Conservation (phyloP, 2,113 vertebrate species). For the Diglossa brunneiventris region DNA sequence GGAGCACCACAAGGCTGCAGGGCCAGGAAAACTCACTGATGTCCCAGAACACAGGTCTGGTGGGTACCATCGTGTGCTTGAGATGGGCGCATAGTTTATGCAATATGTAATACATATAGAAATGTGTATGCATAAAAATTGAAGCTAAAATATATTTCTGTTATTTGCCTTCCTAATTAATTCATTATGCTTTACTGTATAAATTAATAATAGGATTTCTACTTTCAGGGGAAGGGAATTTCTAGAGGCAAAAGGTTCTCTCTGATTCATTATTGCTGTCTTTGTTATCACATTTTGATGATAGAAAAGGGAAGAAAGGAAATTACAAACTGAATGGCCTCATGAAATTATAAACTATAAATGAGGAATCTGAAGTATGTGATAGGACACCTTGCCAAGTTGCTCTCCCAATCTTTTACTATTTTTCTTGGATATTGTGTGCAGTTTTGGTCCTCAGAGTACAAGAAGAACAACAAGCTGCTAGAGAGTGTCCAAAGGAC, state of each 20-base stretch:
- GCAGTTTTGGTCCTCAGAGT: not conserved
- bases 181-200: not conserved
- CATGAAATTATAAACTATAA: not conserved
- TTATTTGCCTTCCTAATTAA: not conserved
- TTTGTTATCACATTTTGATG: not conserved
- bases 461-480: not conserved
- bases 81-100: not conserved
- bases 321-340: not conserved
- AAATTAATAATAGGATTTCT: not conserved
- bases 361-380: not conserved
- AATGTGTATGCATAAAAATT: not conserved
- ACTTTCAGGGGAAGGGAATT: not conserved
- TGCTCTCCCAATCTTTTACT: not conserved
- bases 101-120: not conserved
- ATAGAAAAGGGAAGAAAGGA: constrained; percentile 7
- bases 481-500: not conserved
- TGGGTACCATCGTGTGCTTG: not conserved
- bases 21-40: not conserved
- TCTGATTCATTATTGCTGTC: not conserved
- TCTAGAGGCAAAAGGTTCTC: not conserved
- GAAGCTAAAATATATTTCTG: not conserved
- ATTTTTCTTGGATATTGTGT: not conserved
- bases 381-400: not conserved
- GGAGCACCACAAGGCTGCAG: not conserved
- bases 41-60: not conserved